Conservation (phyloP, 2,888 invertebrate species). For the Catocala nupta region DNA sequence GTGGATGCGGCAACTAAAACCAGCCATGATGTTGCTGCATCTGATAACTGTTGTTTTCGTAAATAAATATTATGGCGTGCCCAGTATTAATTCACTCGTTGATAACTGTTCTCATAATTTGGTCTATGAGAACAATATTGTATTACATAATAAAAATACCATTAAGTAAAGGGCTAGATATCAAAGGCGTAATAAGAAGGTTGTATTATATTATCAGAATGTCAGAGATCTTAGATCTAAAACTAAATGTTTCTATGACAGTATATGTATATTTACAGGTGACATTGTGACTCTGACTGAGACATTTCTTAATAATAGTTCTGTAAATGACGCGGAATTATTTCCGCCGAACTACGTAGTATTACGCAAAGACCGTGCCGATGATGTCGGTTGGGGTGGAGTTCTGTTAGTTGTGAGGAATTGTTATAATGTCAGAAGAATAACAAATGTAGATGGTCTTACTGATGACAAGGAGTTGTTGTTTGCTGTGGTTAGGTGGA, state of each 20-base stretch:
- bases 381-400: neutral
- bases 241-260: neutral
- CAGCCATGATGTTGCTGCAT: no score
- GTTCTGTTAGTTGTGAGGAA: neutral
- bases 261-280: neutral
- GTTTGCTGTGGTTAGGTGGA: no score
- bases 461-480: neutral
- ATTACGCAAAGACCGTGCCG: no score
- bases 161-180: no score
- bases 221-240: neutral
- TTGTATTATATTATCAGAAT: neutral
- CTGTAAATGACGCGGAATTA: neutral
- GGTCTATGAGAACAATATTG: no score
- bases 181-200: neutral
- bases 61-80: no score
- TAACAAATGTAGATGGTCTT: neutral
- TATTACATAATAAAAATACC: no score
- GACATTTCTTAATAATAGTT: neutral
- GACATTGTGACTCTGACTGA: neutral
- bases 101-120: no score
- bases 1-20: no score
- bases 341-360: no score
- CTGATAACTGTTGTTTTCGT: no score
- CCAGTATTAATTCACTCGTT: no score
- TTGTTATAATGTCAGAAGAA: neutral